phyloP scores from a whole-genome alignment of 2,113 vertebrate species.

The Python bivittatus region DNA sequence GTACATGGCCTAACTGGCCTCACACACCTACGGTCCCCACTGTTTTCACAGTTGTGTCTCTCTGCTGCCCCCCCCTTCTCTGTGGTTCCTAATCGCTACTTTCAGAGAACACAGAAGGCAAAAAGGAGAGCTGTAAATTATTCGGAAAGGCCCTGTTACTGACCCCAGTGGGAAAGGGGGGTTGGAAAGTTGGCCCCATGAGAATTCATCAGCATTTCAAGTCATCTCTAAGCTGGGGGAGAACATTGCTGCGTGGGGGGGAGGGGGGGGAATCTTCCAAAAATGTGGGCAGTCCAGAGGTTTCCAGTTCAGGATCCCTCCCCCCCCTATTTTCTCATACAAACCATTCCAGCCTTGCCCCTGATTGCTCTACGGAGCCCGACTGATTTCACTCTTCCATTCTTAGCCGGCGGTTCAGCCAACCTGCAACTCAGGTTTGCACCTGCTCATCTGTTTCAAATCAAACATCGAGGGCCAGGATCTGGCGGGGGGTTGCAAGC shows the following conservation, averaged over 20 bases:
- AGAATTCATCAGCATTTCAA: not conserved
- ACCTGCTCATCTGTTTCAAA: no score
- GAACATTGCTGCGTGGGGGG: not conserved
- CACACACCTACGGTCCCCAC: not conserved
- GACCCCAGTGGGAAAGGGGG: not conserved
- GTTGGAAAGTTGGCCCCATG: not conserved
- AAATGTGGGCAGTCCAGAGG: not conserved
- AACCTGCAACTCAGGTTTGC: no score
- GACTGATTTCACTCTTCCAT: no score
- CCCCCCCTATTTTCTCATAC: not conserved
- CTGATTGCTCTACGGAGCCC: no score
- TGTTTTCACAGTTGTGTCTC: conserved; percentile 7
- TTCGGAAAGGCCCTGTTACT: not conserved
- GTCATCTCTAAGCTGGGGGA: not conserved
- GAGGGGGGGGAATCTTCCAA: not conserved
- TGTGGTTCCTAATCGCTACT: not conserved
- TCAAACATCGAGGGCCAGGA: no score
- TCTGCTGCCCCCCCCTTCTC: not conserved
- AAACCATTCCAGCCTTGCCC: no score
- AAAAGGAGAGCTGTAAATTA: not conserved
- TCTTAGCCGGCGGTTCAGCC: no score
- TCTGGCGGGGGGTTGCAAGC: no score
- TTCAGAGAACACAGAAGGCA: not conserved
- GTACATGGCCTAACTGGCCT: not conserved
- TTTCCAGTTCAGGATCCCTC: no score